Percentiles rank a stretch among this genome's conserved stretches.
phyloP scores from a whole-genome alignment of 2,113 vertebrate genomes.

The Lepisosteus oculatus region DNA sequence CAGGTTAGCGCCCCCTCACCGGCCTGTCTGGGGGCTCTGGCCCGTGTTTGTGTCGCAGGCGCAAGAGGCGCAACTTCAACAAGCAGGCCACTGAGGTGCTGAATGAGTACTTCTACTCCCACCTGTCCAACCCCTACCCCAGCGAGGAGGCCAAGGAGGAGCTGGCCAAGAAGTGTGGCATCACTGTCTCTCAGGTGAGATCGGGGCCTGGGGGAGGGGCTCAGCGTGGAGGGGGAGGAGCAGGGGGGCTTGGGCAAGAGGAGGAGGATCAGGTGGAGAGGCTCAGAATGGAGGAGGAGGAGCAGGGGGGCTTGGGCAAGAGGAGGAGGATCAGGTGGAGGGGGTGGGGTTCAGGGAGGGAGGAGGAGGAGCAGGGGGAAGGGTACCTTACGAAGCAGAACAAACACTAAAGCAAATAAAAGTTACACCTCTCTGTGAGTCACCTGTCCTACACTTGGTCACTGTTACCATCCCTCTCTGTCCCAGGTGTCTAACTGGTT shows the following conservation, averaged over 20 bases:
- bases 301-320: no score
- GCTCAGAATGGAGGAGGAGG: no score
- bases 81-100: slow-evolving; percentile 86
- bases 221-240: background rate
- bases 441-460: background rate
- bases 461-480: slow-evolving; percentile 1
- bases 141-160: slow-evolving; percentile 90
- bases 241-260: no score
- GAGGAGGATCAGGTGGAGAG: no score
- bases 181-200: slow-evolving; percentile 83
- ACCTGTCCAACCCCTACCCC: slow-evolving; percentile 86
- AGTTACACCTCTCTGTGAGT: background rate
- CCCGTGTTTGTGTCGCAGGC: slow-evolving; percentile 46
- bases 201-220: background rate
- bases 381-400: no score
- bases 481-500: slow-evolving; percentile 89
- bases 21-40: background rate
- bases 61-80: slow-evolving; percentile 84
- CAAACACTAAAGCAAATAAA: no score
- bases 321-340: no score
- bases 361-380: no score
- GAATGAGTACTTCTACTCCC: slow-evolving; percentile 90
- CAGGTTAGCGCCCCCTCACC: background rate
- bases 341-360: no score
- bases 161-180: slow-evolving; percentile 82